A percentile compares a stretch with the other conserved stretches of the same genome.
phyloP scores from a whole-genome alignment of 2,888 invertebrate genomes.

The Nomada flava region DNA sequence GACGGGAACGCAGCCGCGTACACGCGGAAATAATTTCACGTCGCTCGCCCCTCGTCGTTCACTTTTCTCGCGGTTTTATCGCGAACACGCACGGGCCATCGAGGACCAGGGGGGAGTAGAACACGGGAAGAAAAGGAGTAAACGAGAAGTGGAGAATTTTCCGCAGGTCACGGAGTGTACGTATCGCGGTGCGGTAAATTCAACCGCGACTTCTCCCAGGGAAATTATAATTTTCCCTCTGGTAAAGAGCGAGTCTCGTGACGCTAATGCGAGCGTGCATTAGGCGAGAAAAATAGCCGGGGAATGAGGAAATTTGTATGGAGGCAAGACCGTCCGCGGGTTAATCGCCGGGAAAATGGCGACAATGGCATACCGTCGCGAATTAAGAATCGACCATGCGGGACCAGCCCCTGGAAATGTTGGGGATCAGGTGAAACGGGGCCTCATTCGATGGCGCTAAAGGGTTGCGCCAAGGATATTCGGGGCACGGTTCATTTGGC shows the following conservation, averaged over 20 bases:
- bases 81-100: conserved; percentile 20
- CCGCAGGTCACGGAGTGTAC: conserved; percentile 39
- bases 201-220: conserved; percentile 69
- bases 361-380: conserved; percentile 64
- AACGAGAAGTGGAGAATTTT: background rate
- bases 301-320: conserved; percentile 68
- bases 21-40: conserved; percentile 58
- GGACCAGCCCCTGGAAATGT: conserved; percentile 32
- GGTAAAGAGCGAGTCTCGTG: conserved; percentile 69
- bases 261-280: conserved; percentile 76
- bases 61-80: conserved; percentile 44
- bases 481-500: too few species aligned
- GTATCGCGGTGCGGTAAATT: conserved; percentile 73
- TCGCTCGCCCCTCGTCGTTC: background rate
- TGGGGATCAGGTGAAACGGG: conserved; percentile 1
- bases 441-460: background rate
- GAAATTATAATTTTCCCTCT: conserved; percentile 77
- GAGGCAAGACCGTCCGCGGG: conserved; percentile 60
- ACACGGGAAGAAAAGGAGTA: background rate
- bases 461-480: background rate
- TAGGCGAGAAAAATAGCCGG: conserved; percentile 74
- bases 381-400: conserved; percentile 70
- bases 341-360: conserved; percentile 73
- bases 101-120: background rate
- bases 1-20: conserved; percentile 31